Evolutionary conservation across 2,797 vertebrate species (phyloP), one percentile per base, ranked within the genome.

Genomic region (Cichlasoma orientale): DNA sequence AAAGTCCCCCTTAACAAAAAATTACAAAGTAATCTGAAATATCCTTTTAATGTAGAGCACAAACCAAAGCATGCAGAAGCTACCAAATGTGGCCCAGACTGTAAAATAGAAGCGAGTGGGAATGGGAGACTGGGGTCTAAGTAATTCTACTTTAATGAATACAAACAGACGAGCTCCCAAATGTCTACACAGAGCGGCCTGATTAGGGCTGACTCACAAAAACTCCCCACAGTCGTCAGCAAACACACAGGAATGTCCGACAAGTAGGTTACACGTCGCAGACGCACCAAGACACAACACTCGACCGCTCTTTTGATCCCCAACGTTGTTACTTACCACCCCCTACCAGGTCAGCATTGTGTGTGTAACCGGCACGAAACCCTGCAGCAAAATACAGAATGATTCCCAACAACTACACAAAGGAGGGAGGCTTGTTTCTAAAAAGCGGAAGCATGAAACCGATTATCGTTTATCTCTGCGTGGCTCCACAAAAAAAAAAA

Each of bases 121-220:
- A 81, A 74, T 50, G 7, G 25, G 74, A 82, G 56, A 56, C 44
- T 5, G 36, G 75, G 74, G 80, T 83, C 58, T 3, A 56, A 88
- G 86, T 87, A 86, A 89, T 92, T 88, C 86, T 88, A 55, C 76
- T 92, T 88, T 88, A 93, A 89, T 89, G 85, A 94, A 91, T 50
- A 84, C 75, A 90, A 88, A 92, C 82, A 90, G 90, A 88, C 85
- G 31, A 75, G 82, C 89, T 93, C 82, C 86, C 78, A 86, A 92
- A 92, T 88, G 92, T 88, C 84, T 92, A 87, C 74, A 89, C 83
- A 92, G 90, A 92, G 92, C 59, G 90, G 86, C 90, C 92, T 92
- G 92, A 95, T 94, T 93, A 87, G 56, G 63, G 89, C 88, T 83
- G 92, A 94, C 91, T 94, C 90, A 91, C 80, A 92, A 79, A 92